These are phyloP conservation scores for Eciton burchellii DNA, from an alignment of 1,140 invertebrate species.

Conservation along the genomic window DNA sequence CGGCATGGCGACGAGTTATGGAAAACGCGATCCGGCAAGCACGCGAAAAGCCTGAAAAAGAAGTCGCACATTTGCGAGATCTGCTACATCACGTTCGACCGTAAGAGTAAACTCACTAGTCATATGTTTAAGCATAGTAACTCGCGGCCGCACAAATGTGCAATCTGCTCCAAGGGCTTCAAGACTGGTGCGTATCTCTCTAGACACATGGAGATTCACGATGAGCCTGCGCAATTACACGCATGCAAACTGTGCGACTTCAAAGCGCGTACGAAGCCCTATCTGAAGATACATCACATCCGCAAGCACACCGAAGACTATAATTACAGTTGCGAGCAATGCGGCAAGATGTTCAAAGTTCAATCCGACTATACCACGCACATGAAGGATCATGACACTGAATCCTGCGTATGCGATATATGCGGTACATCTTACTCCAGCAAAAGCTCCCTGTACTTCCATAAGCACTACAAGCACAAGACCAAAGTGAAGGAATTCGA, in stretches of 20 bases:
- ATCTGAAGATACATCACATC: constrained; percentile 84
- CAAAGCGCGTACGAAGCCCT: constrained; percentile 83
- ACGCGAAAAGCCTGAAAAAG: constrained; percentile 44
- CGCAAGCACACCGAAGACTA: constrained; percentile 86
- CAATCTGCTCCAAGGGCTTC: constrained; percentile 84
- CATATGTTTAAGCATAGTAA: constrained; percentile 84
- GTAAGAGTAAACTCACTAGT: constrained; percentile 78
- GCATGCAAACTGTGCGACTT: constrained; percentile 80
- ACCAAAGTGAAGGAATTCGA: constrained; percentile 84
- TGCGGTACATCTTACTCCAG: constrained; percentile 87
- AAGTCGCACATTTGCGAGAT: constrained; percentile 79
- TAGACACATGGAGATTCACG: constrained; percentile 85
- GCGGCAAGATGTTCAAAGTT: constrained; percentile 88
- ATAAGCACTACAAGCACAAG: constrained; percentile 84
- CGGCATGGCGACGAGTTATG: constrained; percentile 23
- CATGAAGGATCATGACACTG: constrained; percentile 83
- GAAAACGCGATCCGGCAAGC: constrained; percentile 8
- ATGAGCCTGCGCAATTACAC: constrained; percentile 72
- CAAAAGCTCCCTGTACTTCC: constrained; percentile 80
- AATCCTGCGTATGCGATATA: constrained; percentile 84
- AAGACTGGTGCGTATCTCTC: constrained; percentile 84
- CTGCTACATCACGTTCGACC: constrained; percentile 77
- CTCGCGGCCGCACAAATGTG: constrained; percentile 83
- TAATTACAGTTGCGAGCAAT: constrained; percentile 87
- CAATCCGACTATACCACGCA: constrained; percentile 84